Evolutionary conservation across 2,113 vertebrate genomes (phyloP), one percentile per base, ranked within the genome.

Genomic region (Sigmodon hispidus): DNA sequence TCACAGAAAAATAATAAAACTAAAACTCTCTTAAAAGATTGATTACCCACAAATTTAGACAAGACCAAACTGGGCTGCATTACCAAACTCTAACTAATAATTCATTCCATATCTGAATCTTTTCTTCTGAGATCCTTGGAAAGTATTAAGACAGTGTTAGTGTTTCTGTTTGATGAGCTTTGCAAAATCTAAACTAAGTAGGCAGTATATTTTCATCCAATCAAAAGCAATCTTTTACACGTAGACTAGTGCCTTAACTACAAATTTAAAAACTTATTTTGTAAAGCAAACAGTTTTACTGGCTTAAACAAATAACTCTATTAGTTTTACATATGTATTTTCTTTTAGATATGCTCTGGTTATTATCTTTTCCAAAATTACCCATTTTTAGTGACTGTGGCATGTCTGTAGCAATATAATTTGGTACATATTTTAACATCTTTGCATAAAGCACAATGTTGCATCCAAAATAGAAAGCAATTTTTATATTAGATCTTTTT

Each of bases 1-100:
- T 48, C 67, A 96, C 77, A 87, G 52, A 89, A 96, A 95, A 95
- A 89, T 79, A 95, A 95, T 94, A 91, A 94, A 94, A 95, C 17
- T 87, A 22, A 61, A 81, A 43, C 55, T 57, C 80, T 87, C 87
- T 90, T 95, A 90, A 95, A 96, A 95, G 48, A 36, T 45, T 52
- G 0, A 80, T 50, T 63, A 91, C 52, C 40, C n/a, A 75, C 89
- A 36, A 96, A 91, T 87, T 97, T 88, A 93, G 72, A 77, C 17
- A 76, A 94, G 29, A 65, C 36, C 52, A 92, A 95, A 96, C 63
- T 80, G 76, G 76, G 16, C 9, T 94, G 13, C 6, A 15, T 72
- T 85, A 73, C 36, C 88, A 40, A 95, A 92, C 93, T 93, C 84
- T 91, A 93, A 89, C 83, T 81, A 59, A 84, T 87, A 69, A 75